A percentile compares a stretch with the other conserved stretches of the same genome.
Conservation (phyloP, 2,888 invertebrate genomes). For the Pegoplata infirma region DNA sequence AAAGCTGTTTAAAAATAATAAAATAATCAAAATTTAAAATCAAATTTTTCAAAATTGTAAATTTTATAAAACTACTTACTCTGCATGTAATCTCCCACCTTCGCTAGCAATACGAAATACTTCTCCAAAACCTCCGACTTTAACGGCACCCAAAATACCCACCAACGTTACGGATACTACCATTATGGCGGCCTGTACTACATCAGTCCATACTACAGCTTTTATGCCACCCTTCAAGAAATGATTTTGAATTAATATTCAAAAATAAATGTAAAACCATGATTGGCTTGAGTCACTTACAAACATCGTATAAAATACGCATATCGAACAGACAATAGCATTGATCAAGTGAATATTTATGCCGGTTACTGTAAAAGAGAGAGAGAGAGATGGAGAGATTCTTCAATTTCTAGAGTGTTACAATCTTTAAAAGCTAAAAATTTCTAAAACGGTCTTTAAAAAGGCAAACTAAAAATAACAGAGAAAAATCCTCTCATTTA, state of each 20-base stretch:
- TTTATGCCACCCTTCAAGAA: conserved; percentile 78
- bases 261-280: too few relatives aligned
- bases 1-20: too few relatives aligned
- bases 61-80: conserved; percentile 69
- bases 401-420: too few relatives aligned
- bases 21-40: too few relatives aligned
- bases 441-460: too few relatives aligned
- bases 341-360: conserved; percentile 80
- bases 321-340: conserved; percentile 79
- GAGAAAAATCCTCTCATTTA: too few relatives aligned
- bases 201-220: conserved; percentile 80
- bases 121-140: conserved; percentile 76
- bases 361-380: conserved; percentile 79
- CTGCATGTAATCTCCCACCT: conserved; percentile 75
- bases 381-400: too few relatives aligned
- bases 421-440: too few relatives aligned
- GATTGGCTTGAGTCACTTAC: conserved; percentile 79
- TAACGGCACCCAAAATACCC: conserved; percentile 74
- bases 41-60: neutral
- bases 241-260: neutral
- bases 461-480: too few relatives aligned
- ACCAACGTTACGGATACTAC: conserved; percentile 76
- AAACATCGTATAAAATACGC: conserved; percentile 81
- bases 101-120: conserved; percentile 74
- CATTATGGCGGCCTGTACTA: conserved; percentile 78